These are phyloP conservation scores for Oscheius sp. DNA, from an alignment of 1,140 invertebrate species.

Conservation along the genomic window DNA sequence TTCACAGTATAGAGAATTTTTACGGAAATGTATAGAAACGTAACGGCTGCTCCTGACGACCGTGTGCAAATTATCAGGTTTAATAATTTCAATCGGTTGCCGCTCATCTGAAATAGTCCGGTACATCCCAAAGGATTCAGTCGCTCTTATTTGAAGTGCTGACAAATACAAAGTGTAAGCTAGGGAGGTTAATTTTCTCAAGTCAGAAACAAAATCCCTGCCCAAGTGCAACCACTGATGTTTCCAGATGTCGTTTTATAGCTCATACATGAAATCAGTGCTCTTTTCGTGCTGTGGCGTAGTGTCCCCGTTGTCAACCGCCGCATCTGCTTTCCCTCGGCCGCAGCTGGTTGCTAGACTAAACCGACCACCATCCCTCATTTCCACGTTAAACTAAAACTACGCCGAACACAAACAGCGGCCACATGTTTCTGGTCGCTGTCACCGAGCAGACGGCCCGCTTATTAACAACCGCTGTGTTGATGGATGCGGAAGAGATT, in stretches of 20 bases:
- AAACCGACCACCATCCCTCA: constrained; percentile 8
- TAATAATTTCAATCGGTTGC: constrained; percentile 54
- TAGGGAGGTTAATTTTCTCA: no score
- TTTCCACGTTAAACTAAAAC: constrained; percentile 10
- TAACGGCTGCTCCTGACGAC: constrained; percentile 60
- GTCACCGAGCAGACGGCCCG: neutral
- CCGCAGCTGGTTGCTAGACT: constrained; percentile 4
- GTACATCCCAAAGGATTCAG: no score
- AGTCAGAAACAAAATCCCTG: no score
- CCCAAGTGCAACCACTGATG: no score
- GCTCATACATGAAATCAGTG: no score
- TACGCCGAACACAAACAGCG: neutral
- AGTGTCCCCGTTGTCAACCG: constrained; percentile 2
- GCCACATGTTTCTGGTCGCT: neutral
- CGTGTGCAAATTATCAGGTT: constrained; percentile 59
- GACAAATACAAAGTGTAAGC: no score
- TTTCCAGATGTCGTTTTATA: no score
- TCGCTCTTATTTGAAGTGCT: no score
- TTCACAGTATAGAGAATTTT: constrained; percentile 60
- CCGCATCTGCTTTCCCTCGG: neutral
- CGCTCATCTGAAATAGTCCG: constrained; percentile 56
- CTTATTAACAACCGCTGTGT: no score
- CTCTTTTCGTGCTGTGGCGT: no score
- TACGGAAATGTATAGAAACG: constrained; percentile 60
- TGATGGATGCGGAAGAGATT: neutral